Conservation (phyloP, 1,140 invertebrate genomes). For the Condylostylus longicornis region DNA sequence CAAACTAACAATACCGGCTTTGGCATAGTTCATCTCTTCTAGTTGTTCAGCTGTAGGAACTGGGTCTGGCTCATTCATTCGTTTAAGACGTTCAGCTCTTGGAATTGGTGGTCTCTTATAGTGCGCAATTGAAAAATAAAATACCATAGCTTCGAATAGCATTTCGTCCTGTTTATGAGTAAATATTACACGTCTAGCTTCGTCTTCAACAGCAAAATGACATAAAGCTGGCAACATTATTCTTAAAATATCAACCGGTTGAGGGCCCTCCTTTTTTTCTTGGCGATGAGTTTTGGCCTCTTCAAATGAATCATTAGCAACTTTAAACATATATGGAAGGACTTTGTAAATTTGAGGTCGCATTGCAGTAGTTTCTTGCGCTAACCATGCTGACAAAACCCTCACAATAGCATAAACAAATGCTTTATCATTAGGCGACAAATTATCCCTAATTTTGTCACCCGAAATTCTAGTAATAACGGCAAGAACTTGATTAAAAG, state of each 20-base stretch:
- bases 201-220: constrained; percentile 79
- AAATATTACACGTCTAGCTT: constrained; percentile 64
- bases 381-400: constrained; percentile 73
- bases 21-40: constrained; percentile 68
- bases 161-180: constrained; percentile 65
- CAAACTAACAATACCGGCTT: constrained; percentile 66
- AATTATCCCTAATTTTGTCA: constrained; percentile 49
- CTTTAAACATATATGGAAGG: constrained; percentile 58
- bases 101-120: constrained; percentile 69
- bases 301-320: constrained; percentile 71
- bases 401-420: constrained; percentile 71
- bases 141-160: constrained; percentile 59
- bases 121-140: constrained; percentile 74
- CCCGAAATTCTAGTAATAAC: constrained; percentile 56
- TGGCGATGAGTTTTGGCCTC: constrained; percentile 38
- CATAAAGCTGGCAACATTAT: constrained; percentile 75
- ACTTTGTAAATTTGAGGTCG: constrained; percentile 63
- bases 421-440: constrained; percentile 48
- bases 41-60: constrained; percentile 53
- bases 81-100: constrained; percentile 57
- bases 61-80: constrained; percentile 53
- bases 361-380: constrained; percentile 82
- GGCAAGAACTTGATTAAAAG: constrained; percentile 66
- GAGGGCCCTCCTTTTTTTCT: constrained; percentile 42
- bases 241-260: constrained; percentile 55